Base-by-base conservation (phyloP, 2,888 invertebrate genomes). In the Rhagonycha lutea region DNA sequence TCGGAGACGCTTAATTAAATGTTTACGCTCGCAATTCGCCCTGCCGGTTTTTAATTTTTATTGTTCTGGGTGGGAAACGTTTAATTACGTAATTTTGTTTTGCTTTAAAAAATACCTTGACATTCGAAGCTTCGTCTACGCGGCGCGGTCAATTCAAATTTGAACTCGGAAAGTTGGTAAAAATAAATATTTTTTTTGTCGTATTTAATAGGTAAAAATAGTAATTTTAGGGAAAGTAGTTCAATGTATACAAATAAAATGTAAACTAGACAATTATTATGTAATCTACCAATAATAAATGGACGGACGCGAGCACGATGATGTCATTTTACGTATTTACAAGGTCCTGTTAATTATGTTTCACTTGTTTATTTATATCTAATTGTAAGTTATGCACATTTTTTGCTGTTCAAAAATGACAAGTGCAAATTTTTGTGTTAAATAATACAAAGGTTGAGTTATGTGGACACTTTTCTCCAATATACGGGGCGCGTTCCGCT, bases 311-410 rank as follows among this genome's bases (percentile, higher is more conserved):
- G 62, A 68, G 68, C 47, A 18, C 62, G 28, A 69, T 77, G 77
- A 77, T 77, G 77, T 77, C 77, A 77, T 77, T 74, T 47, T 69
- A 72, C 74, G 71, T 69, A 63, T 69, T 62, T 70, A 72, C 77
- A 77, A 77, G 77, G 77, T 77, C 74, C 32, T 63, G 69, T 72
- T 74, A 74, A 77, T 77, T 74, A 77, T 77, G 62, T 71, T 71
- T 71, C 70, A 70, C 47, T 76, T 76, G 70, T 73, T 76, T 76
- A 76, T 76, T 76, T 76, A 73, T 76, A 73, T 68, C 62, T 69
- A 26, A 72, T 47, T 47, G 67, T 72, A 63, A 63, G 62, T 47
- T 61, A 69, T 69, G 61, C 18, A 62, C 61, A 62, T 28, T 61
- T 61, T 70, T 70, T 32, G 62, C 29, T 32, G n/a, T 26, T 62